Conservation (phyloP, 2,888 invertebrate species). For the Spodoptera picta region DNA sequence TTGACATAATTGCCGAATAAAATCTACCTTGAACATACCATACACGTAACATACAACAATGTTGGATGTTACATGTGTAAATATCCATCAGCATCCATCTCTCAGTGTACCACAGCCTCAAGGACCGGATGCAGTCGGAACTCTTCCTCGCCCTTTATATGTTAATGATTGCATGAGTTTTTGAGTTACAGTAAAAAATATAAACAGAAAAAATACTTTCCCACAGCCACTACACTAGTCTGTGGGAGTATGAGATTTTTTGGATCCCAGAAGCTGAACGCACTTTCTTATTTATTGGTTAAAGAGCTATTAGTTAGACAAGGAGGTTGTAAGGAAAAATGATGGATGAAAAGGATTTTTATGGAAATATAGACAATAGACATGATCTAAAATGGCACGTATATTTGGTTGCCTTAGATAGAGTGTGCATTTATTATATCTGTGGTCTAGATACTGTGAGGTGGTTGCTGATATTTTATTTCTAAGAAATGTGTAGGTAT, state of each 20-base stretch:
- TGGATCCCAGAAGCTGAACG: conserved; percentile 11
- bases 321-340: too few relatives aligned
- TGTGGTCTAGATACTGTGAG: too few relatives aligned
- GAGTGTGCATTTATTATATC: too few relatives aligned
- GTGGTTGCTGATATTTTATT: too few relatives aligned
- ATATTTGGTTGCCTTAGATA: too few relatives aligned
- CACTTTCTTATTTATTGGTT: conserved; percentile 39
- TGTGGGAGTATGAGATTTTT: conserved; percentile 64
- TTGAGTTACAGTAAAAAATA: conserved; percentile 65
- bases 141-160: conserved; percentile 82
- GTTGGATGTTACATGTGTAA: too few relatives aligned
- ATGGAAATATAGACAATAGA: too few relatives aligned
- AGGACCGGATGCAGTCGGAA: conserved; percentile 81
- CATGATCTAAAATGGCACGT: too few relatives aligned
- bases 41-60: conserved; percentile 13
- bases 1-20: too few relatives aligned
- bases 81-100: too few relatives aligned
- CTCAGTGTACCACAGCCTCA: conserved; percentile 60
- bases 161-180: conserved; percentile 77
- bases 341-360: neutral
- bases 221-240: conserved; percentile 77
- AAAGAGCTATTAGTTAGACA: neutral
- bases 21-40: too few relatives aligned
- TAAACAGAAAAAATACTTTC: conserved; percentile 68
- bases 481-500: too few relatives aligned